Conservation (phyloP, 2,797 vertebrate genomes). For the Galaxias olidus region DNA sequence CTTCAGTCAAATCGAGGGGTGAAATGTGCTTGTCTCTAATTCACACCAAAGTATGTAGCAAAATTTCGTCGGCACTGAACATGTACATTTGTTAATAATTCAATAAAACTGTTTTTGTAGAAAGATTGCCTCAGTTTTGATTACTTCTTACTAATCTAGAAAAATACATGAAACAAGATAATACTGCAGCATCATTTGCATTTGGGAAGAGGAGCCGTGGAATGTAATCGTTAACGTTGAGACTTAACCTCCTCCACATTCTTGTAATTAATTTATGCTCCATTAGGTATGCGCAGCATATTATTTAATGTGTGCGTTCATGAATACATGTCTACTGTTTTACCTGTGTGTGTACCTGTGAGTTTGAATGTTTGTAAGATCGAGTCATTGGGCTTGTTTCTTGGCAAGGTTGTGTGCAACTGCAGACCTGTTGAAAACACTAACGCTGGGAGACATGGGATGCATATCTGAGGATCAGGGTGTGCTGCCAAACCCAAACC, state of each 20-base stretch:
- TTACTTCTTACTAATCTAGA: too few species aligned
- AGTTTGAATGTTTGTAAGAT: slow-evolving; percentile 13
- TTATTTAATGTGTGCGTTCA: too few species aligned
- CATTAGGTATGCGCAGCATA: too few species aligned
- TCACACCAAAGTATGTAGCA: slow-evolving; percentile 86
- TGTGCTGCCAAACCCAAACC: slow-evolving; percentile 37
- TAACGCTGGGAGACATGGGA: slow-evolving; percentile 61
- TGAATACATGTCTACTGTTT: background rate
- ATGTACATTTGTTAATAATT: slow-evolving; percentile 86
- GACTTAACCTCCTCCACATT: too few species aligned
- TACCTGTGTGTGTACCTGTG: background rate
- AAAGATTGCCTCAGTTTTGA: slow-evolving; percentile 31
- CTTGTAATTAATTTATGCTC: too few species aligned
- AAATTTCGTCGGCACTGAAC: slow-evolving; percentile 81
- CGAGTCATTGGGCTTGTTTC: slow-evolving; percentile 55
- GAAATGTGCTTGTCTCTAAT: slow-evolving; percentile 55
- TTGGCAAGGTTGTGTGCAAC: slow-evolving; percentile 58
- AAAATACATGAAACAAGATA: too few species aligned
- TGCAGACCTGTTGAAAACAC: slow-evolving; percentile 65
- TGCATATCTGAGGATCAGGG: slow-evolving; percentile 42
- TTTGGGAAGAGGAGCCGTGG: too few species aligned
- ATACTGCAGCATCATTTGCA: too few species aligned
- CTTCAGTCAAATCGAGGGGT: slow-evolving; percentile 39
- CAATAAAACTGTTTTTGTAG: slow-evolving; percentile 76
- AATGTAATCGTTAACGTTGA: too few species aligned